Conservation (phyloP, 2,888 invertebrate species). For the Teleogryllus oceanicus region DNA sequence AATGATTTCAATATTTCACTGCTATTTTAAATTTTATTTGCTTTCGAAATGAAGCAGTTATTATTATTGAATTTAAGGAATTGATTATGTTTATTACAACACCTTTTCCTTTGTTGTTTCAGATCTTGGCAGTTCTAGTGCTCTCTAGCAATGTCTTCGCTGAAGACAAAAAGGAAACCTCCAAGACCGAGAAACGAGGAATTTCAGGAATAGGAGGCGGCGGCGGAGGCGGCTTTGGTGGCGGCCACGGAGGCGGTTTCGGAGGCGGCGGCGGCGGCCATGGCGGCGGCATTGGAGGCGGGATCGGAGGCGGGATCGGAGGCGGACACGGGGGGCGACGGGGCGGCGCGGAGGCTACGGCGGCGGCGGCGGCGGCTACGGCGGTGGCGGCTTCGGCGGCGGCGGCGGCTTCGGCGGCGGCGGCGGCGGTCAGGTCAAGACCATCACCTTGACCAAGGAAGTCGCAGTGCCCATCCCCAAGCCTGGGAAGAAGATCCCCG, state of each 20-base stretch:
- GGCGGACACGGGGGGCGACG: not conserved
- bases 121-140: slow-evolving; percentile 24
- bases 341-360: not conserved
- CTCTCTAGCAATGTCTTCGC: slow-evolving; percentile 4
- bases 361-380: slow-evolving; percentile 6
- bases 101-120: not conserved
- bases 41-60: no score
- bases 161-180: slow-evolving; percentile 11
- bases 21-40: no score
- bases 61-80: no score
- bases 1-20: no score
- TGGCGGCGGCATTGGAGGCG: not conserved
- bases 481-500: slow-evolving; percentile 27
- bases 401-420: not conserved
- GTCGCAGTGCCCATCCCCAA: slow-evolving; percentile 29
- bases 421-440: slow-evolving; percentile 24
- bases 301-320: slow-evolving; percentile 19
- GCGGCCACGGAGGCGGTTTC: not conserved
- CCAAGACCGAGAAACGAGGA: slow-evolving; percentile 28
- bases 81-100: no score
- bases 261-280: not conserved
- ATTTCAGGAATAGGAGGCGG: not conserved
- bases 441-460: slow-evolving; percentile 29
- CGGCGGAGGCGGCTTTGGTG: not conserved
- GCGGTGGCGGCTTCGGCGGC: not conserved